Conservation (phyloP, 2,888 invertebrate genomes). For the Salticus scenicus region DNA sequence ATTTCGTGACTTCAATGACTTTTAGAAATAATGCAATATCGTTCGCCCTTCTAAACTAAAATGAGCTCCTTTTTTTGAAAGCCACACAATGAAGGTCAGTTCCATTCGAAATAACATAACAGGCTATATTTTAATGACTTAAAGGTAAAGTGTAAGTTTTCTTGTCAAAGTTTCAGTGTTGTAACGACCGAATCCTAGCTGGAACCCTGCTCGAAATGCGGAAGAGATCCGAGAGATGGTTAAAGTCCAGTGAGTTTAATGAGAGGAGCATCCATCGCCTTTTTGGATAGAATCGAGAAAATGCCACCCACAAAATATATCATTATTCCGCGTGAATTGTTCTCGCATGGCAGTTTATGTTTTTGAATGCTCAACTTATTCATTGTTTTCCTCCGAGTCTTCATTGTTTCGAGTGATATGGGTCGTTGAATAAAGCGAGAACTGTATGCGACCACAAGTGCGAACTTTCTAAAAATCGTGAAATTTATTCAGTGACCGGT, state of each 20-base stretch:
- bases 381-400: background rate
- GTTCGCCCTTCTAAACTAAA: too few relatives aligned
- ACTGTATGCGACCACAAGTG: background rate
- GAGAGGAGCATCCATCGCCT: background rate
- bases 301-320: conserved; percentile 7
- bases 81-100: background rate
- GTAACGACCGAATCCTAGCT: background rate
- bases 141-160: background rate
- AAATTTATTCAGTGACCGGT: too few relatives aligned
- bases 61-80: too few relatives aligned
- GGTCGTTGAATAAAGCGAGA: background rate
- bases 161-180: background rate
- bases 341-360: background rate
- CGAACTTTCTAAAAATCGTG: background rate
- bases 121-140: background rate
- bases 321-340: conserved; percentile 11
- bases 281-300: background rate
- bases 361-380: background rate
- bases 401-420: background rate
- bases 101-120: background rate
- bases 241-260: background rate
- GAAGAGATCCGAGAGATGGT: background rate
- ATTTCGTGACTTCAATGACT: too few relatives aligned
- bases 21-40: too few relatives aligned
- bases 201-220: background rate